Evolutionary conservation across 2,888 invertebrate genomes (phyloP).

Genomic region (Dugesia japonica): DNA sequence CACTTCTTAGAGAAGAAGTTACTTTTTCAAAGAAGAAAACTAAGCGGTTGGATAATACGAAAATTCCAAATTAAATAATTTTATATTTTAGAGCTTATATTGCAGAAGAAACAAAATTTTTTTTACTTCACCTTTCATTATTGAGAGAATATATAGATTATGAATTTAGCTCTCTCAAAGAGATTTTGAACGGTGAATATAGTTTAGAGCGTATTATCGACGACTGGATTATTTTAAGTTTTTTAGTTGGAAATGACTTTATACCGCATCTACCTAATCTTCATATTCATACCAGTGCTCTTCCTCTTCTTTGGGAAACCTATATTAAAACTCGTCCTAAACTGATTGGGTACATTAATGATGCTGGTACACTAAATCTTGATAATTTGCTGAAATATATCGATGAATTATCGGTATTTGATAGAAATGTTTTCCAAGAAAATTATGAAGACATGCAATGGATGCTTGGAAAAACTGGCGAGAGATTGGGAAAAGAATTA

Average conservation of each 20-base stretch:
- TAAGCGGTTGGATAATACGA: not conserved
- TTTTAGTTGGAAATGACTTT: constrained; percentile 84
- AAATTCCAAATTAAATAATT: too few species aligned
- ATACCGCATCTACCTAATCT: constrained; percentile 84
- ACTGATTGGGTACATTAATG: constrained; percentile 57
- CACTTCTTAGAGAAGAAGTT: constrained; percentile 78
- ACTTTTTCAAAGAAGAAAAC: constrained; percentile 38
- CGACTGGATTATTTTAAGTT: constrained; percentile 94
- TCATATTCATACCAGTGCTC: constrained; percentile 74
- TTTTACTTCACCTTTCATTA: constrained; percentile 68
- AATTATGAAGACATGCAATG: constrained; percentile 22
- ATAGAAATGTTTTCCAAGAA: constrained; percentile 5
- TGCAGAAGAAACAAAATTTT: constrained; percentile 29
- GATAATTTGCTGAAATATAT: not conserved
- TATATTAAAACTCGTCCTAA: constrained; percentile 72
- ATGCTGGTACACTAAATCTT: constrained; percentile 36
- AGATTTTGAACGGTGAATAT: constrained; percentile 49
- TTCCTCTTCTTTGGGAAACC: constrained; percentile 68
- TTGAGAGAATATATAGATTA: constrained; percentile 77
- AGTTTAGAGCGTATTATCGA: constrained; percentile 80
- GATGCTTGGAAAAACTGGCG: constrained; percentile 23
- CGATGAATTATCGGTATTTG: not conserved
- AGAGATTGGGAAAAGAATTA: constrained; percentile 21
- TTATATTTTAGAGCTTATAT: constrained; percentile 32
- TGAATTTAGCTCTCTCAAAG: constrained; percentile 58